phyloP scores from a whole-genome alignment of 2,888 invertebrate genomes.

The Oligia strigilis region DNA sequence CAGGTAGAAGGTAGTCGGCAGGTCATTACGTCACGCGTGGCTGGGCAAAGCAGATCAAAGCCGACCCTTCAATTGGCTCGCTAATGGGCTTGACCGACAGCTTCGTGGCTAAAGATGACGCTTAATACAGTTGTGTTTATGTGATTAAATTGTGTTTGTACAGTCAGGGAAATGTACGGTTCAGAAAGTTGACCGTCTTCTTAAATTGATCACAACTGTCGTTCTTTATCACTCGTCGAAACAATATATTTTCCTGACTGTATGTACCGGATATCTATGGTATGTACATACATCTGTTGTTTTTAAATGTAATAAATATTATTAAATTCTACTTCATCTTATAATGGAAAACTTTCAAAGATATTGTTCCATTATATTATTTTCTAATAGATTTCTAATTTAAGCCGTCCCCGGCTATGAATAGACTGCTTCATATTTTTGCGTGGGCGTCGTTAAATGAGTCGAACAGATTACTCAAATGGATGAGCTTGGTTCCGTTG shows the following conservation, averaged over 20 bases:
- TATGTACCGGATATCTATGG: no score
- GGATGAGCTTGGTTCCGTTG: not conserved
- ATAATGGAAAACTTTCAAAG: not conserved
- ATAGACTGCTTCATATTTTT: slow-evolving; percentile 36
- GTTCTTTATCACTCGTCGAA: not conserved
- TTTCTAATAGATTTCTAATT: slow-evolving; percentile 19
- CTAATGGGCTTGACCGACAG: slow-evolving; percentile 87
- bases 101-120: slow-evolving; percentile 66
- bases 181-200: not conserved
- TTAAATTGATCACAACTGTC: not conserved
- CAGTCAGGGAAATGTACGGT: not conserved
- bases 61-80: slow-evolving; percentile 78
- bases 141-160: not conserved
- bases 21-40: slow-evolving; percentile 71
- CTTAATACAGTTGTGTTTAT: slow-evolving; percentile 22
- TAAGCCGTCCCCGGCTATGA: slow-evolving; percentile 12
- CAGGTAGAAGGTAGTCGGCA: slow-evolving; percentile 61
- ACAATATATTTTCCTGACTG: not conserved
- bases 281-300: not conserved
- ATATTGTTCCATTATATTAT: not conserved
- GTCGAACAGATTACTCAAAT: slow-evolving; percentile 14
- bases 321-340: not conserved
- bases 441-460: slow-evolving; percentile 38
- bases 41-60: slow-evolving; percentile 83
- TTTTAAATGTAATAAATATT: not conserved